Percentiles rank a stretch among this genome's conserved stretches.
phyloP scores from a whole-genome alignment of 2,113 vertebrate species.

The Murina feae region DNA sequence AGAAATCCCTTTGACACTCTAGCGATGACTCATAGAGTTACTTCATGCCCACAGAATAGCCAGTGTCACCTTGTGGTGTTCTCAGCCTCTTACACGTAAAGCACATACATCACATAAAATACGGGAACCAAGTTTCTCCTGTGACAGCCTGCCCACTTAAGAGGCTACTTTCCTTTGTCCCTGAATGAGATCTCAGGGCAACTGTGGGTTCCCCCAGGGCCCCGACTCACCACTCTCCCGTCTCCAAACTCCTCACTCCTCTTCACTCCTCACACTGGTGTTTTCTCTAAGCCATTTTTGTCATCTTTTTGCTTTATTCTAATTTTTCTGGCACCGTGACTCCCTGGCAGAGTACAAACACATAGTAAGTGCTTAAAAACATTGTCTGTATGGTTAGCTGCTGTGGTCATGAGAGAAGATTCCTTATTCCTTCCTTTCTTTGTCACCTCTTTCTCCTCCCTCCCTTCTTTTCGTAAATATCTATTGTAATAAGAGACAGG shows the following conservation, averaged over 20 bases:
- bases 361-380: not conserved
- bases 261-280: not conserved
- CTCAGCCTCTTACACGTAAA: not conserved
- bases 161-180: not conserved
- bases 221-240: not conserved
- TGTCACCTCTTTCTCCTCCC: not conserved
- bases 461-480: not conserved
- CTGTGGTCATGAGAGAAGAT: not conserved
- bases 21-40: slow-evolving; percentile 57
- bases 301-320: not conserved
- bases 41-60: slow-evolving; percentile 28
- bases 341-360: not conserved
- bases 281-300: not conserved
- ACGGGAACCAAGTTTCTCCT: not conserved
- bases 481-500: not conserved
- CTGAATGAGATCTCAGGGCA: not conserved
- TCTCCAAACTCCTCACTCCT: not conserved
- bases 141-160: not conserved
- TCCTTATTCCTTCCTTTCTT: not conserved
- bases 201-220: not conserved
- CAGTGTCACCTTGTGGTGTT: slow-evolving; percentile 35
- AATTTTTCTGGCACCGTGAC: not conserved
- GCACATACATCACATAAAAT: not conserved
- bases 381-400: not conserved
- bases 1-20: slow-evolving; percentile 59